phyloP scores from a whole-genome alignment of 1,140 invertebrate genomes.

The Dendroctonus valens region DNA sequence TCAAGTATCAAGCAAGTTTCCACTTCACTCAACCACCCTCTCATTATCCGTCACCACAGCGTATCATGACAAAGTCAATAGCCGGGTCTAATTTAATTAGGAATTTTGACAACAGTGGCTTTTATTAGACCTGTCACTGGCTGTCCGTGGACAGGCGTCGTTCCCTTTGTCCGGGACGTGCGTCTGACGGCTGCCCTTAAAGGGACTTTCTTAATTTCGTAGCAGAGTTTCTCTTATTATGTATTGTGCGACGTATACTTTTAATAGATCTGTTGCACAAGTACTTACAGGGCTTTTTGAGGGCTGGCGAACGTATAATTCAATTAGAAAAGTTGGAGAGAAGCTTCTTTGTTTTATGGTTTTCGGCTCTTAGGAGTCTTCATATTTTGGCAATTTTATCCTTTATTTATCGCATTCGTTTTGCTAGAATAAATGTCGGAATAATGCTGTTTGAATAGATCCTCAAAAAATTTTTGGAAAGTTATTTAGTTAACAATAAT shows the following conservation, averaged over 20 bases:
- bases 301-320: no score
- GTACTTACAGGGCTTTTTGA: neutral
- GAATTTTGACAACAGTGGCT: constrained; percentile 7
- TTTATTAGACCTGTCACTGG: constrained; percentile 20
- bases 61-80: constrained; percentile 22
- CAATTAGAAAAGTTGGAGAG: no score
- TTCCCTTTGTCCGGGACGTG: constrained; percentile 8
- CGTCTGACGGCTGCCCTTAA: constrained; percentile 7
- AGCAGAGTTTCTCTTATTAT: constrained; percentile 11
- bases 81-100: constrained; percentile 13
- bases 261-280: constrained; percentile 11
- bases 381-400: no score
- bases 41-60: constrained; percentile 3
- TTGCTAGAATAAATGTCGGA: no score
- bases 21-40: neutral
- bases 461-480: no score
- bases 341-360: no score
- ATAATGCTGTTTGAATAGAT: no score
- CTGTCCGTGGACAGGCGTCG: constrained; percentile 11
- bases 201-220: constrained; percentile 7
- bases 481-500: no score
- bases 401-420: no score
- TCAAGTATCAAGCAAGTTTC: neutral
- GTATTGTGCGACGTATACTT: constrained; percentile 8
- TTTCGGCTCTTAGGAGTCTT: no score